phyloP scores from a whole-genome alignment of 2,113 vertebrate genomes.

The Tetrao urogallus region DNA sequence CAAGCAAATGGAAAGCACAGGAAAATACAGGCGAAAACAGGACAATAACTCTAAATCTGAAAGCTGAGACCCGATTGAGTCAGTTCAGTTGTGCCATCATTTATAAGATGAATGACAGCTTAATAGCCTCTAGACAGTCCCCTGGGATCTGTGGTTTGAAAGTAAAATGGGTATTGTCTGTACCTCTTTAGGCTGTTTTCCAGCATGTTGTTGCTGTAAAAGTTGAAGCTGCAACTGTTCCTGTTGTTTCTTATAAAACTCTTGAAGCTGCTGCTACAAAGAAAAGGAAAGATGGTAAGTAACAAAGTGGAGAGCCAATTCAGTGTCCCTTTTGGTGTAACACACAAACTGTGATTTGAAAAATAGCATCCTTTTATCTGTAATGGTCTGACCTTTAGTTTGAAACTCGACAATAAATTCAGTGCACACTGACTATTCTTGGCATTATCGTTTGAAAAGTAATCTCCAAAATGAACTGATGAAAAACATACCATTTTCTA shows the following conservation, averaged over 20 bases:
- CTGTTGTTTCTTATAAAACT: conserved; percentile 99
- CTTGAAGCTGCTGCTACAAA: conserved; percentile 99
- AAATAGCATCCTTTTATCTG: conserved; percentile 86
- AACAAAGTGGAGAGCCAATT: conserved; percentile 68
- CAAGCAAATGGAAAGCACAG: conserved; percentile 66
- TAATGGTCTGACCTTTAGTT: conserved; percentile 84
- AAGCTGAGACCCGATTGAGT: conserved; percentile 75
- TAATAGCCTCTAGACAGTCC: conserved; percentile 78
- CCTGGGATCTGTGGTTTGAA: conserved; percentile 74
- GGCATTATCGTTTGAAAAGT: conserved; percentile 86
- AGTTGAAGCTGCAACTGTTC: conserved; percentile 99
- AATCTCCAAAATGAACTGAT: conserved; percentile 87
- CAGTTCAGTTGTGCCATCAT: conserved; percentile 78
- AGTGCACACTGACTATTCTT: conserved; percentile 80
- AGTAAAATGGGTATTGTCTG: conserved; percentile 81
- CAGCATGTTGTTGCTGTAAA: conserved; percentile 97
- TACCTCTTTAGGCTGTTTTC: conserved; percentile 99
- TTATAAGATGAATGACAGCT: conserved; percentile 82
- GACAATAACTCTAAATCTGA: conserved; percentile 76
- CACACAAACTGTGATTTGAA: conserved; percentile 79
- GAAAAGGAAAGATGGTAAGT: conserved; percentile 78
- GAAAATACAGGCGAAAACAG: conserved; percentile 70
- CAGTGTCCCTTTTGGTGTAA: conserved; percentile 71
- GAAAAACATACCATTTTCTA: conserved; percentile 87
- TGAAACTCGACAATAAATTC: conserved; percentile 85